Conservation (phyloP, 2,888 invertebrate genomes). For the Apodemia duryi region DNA sequence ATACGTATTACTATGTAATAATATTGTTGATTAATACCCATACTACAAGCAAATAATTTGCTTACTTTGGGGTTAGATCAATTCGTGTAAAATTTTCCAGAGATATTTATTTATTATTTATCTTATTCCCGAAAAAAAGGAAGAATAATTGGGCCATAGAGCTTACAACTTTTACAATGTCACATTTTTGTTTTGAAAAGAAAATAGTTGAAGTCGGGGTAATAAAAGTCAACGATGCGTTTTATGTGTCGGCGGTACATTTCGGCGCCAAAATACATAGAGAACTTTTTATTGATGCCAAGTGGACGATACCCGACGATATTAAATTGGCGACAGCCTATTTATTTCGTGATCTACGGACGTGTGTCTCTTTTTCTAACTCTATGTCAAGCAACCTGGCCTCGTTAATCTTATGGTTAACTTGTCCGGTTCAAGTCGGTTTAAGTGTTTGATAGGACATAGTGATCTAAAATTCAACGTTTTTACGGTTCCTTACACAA, state of each 20-base stretch:
- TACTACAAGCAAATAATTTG: too few relatives aligned
- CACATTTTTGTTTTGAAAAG: neutral
- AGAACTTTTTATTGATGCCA: constrained; percentile 15
- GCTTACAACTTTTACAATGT: neutral
- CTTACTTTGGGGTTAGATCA: too few relatives aligned
- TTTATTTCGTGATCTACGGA: constrained; percentile 1
- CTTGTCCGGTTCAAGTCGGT: too few relatives aligned
- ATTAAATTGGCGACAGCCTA: neutral
- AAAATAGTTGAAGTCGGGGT: neutral
- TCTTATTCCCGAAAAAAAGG: too few relatives aligned
- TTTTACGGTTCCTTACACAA: too few relatives aligned
- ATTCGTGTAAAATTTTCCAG: too few relatives aligned
- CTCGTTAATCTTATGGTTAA: too few relatives aligned
- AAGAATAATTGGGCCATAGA: neutral
- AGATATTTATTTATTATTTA: too few relatives aligned
- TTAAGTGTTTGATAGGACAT: too few relatives aligned
- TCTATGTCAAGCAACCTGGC: neutral
- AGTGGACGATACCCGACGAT: constrained; percentile 13
- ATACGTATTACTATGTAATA: too few relatives aligned
- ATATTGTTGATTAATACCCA: too few relatives aligned
- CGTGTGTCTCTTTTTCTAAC: neutral
- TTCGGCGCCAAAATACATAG: constrained; percentile 17
- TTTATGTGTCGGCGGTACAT: constrained; percentile 20
- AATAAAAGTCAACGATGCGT: constrained; percentile 18
- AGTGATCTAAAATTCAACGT: too few relatives aligned